A percentile compares a stretch with the other conserved stretches of the same genome.
These are phyloP conservation scores for Trinorchestia longiramus DNA, from an alignment of 1,140 invertebrate species.

Conservation along the genomic window DNA sequence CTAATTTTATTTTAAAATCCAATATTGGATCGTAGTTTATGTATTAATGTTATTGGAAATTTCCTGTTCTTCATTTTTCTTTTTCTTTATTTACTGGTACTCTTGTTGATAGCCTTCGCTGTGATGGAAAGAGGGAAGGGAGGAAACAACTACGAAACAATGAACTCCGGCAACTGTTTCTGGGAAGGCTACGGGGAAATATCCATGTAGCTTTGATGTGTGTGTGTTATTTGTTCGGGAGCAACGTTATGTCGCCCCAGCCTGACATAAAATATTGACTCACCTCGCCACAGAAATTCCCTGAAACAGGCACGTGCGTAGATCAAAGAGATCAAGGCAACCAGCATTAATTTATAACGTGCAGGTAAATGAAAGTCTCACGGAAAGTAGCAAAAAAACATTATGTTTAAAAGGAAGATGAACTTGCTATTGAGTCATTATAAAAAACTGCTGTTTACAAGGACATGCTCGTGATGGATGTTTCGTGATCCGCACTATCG, in stretches of 20 bases:
- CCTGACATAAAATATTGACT: background rate
- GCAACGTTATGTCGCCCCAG: background rate
- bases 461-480: background rate
- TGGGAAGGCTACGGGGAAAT: background rate
- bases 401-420: background rate
- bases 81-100: too few species aligned
- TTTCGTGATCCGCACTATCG: background rate
- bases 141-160: background rate
- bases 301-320: background rate
- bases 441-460: background rate
- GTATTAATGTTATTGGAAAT: too few species aligned
- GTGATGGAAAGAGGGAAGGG: too few species aligned
- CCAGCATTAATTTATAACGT: background rate
- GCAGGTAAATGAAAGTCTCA: background rate
- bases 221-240: background rate
- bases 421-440: background rate
- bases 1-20: too few species aligned
- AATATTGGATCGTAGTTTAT: too few species aligned
- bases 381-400: background rate
- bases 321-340: background rate
- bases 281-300: background rate
- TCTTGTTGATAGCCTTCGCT: too few species aligned
- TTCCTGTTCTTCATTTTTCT: too few species aligned
- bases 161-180: background rate
- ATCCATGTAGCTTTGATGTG: background rate